Base-by-base conservation (phyloP, 53 echinoderm and acorn worm species). In the Temnopleurus reevesii region DNA sequence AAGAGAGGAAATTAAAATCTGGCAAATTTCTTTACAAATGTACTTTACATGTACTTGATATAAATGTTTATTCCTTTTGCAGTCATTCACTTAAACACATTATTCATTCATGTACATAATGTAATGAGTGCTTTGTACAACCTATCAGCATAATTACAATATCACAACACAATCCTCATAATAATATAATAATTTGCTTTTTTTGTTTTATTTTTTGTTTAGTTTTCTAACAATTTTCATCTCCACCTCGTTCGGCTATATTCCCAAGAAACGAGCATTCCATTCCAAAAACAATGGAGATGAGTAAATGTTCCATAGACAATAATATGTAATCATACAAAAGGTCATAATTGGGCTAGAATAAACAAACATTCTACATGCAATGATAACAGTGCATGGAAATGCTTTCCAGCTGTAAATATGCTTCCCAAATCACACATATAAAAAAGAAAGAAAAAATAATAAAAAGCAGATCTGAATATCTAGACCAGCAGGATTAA, bases 351-450 rank as follows among this genome's bases (percentile, higher is more conserved):
- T 55, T 55, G 38, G 49, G 30, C 8, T 46, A 83, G 31, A 55
- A 49, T 49, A 80, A 51, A 30, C 27, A 80, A 46, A 80, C 47
- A 80, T 30, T 26, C 13, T 18, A 80, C 51, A 80, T 80, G 80
- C 80, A n/a, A 5, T 6, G 2, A 41, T 80, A 46, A 28, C 18
- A 51, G 29, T 15, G 80, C 80, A 80, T 15, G 80, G 17, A 49
- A 80, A 46, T 80, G 47, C 23, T 83, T 24, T 54, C 83, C 83
- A 83, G 83, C 83, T 83, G 83, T 83, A 83, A 83, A 83, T 83
- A 83, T 21, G 54, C 83, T 83, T 83, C 83, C 83, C 54, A 54
- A 56, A 47, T 55, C 51, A 83, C 31, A 36, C 57, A 41, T 49
- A 65, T 31, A 65, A 45, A 7, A 29, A 77, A 47, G 46, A 79